Evolutionary conservation across 2,888 invertebrate species (phyloP).

Genomic region (Chrysopilus asiliformis): DNA sequence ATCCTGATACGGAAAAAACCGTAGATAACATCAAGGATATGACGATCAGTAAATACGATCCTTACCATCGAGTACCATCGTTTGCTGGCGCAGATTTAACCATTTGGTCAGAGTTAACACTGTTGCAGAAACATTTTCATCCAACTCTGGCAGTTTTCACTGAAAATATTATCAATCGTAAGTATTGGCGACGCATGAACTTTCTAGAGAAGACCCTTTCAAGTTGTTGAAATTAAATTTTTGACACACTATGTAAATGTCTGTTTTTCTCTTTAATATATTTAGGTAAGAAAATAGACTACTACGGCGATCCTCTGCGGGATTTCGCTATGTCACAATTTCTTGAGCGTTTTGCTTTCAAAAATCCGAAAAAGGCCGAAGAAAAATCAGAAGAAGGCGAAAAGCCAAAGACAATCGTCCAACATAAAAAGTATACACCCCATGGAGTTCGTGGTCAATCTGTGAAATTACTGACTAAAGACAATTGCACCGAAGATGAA

Average conservation of each 20-base stretch:
- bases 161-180: conserved; percentile 56
- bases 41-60: conserved; percentile 46
- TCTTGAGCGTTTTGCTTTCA: conserved; percentile 88
- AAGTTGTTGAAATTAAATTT: neutral
- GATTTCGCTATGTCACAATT: conserved; percentile 87
- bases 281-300: conserved; percentile 43
- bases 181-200: too few species aligned
- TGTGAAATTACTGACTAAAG: conserved; percentile 55
- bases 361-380: conserved; percentile 67
- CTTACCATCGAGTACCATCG: conserved; percentile 66
- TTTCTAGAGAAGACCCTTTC: too few species aligned
- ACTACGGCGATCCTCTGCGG: conserved; percentile 84
- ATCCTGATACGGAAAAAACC: conserved; percentile 13
- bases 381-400: conserved; percentile 34
- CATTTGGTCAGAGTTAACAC: conserved; percentile 59
- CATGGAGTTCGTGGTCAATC: conserved; percentile 56
- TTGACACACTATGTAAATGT: neutral
- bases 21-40: conserved; percentile 24
- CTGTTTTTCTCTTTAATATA: conserved; percentile 6
- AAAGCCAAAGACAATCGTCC: conserved; percentile 18
- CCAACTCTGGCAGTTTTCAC: conserved; percentile 87
- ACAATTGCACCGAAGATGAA: conserved; percentile 82
- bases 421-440: conserved; percentile 37
- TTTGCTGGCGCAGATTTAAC: conserved; percentile 65
- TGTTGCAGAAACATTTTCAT: conserved; percentile 68